Evolutionary conservation across 2,888 invertebrate species (phyloP).

Genomic region (Trachelus iudaicus): DNA sequence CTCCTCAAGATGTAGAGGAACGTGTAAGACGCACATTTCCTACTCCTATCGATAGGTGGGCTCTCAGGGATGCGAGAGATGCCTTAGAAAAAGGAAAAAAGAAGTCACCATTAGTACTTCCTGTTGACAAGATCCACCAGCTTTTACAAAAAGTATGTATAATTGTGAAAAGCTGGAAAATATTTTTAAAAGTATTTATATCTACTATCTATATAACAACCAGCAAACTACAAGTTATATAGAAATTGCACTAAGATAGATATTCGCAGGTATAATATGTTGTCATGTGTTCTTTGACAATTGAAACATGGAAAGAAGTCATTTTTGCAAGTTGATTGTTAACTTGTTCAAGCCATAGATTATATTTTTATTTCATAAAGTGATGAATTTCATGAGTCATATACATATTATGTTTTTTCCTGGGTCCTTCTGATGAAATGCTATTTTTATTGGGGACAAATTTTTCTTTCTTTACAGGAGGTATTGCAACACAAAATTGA

Average conservation of each 20-base stretch:
- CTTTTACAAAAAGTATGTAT: conserved; percentile 79
- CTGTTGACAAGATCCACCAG: conserved; percentile 90
- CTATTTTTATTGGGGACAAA: conserved; percentile 11
- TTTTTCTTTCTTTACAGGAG: conserved; percentile 71
- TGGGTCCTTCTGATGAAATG: background rate
- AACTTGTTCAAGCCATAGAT: background rate
- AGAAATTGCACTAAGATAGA: background rate
- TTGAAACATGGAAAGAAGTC: background rate
- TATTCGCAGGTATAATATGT: background rate
- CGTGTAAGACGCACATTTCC: conserved; percentile 92
- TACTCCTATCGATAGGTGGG: conserved; percentile 95
- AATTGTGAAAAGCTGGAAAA: background rate
- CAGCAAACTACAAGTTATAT: background rate
- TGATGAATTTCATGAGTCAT: background rate
- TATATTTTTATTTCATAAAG: background rate
- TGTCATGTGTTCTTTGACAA: background rate
- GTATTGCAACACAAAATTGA: conserved; percentile 88
- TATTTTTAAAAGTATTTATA: background rate
- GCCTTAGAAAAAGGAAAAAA: conserved; percentile 84
- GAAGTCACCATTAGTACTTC: conserved; percentile 78
- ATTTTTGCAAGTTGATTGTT: background rate
- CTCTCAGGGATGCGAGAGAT: conserved; percentile 88
- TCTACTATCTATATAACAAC: background rate
- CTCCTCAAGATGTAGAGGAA: conserved; percentile 90
- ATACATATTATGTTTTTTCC: background rate